Evolutionary conservation across 2,797 vertebrate genomes (phyloP).

Genomic region (Bradypodion ventrale): DNA sequence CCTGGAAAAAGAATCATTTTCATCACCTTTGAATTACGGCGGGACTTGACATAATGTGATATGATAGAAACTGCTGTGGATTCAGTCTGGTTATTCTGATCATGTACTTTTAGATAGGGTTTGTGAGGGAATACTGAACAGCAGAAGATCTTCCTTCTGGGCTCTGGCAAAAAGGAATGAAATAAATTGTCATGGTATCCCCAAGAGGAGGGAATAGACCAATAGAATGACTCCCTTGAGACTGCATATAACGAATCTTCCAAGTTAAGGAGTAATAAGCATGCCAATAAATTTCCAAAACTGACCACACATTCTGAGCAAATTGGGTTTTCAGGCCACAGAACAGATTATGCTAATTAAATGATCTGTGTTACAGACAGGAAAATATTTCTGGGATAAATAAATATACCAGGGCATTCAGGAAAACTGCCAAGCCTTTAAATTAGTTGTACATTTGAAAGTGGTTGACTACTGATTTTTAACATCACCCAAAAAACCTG

Average conservation of each 20-base stretch:
- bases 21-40: no score
- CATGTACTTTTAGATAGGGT: no score
- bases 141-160: not conserved
- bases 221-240: not conserved
- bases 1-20: no score
- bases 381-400: not conserved
- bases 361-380: not conserved
- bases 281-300: not conserved
- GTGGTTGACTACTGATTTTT: accelerated
- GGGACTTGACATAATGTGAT: no score
- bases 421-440: not conserved
- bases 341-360: not conserved
- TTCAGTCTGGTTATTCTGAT: no score
- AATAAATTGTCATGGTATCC: no score
- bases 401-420: slow-evolving; percentile 1
- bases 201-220: not conserved
- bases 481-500: not conserved
- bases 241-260: not conserved
- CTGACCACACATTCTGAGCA: not conserved
- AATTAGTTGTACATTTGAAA: not conserved
- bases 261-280: not conserved
- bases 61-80: no score
- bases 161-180: not conserved
- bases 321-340: not conserved
- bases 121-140: not conserved